Evolutionary conservation across 37 sponge, comb jelly and placozoan genomes (phyloP).

Genomic region (Geodia barretti): DNA sequence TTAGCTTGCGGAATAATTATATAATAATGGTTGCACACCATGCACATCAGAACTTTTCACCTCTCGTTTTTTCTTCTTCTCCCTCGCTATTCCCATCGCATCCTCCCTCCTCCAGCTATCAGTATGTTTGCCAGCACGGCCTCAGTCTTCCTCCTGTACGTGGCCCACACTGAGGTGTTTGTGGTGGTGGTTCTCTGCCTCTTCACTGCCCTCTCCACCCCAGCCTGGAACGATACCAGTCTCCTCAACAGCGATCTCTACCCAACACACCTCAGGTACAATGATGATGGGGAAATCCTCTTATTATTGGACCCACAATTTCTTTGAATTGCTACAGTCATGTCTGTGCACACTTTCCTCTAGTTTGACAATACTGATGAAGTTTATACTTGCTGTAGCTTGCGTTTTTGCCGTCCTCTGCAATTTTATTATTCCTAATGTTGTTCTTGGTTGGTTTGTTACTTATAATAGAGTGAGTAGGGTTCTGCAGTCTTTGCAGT

Average conservation of each 20-base stretch:
- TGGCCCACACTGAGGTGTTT: slow-evolving; percentile 46
- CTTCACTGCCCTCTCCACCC: slow-evolving; percentile 64
- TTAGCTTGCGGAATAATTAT: too few species aligned
- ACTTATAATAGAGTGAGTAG: too few species aligned
- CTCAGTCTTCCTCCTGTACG: slow-evolving; percentile 60
- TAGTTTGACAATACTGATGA: neutral
- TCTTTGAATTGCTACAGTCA: neutral
- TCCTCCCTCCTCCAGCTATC: slow-evolving; percentile 30
- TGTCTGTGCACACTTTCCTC: neutral
- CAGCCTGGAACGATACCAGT: slow-evolving; percentile 61
- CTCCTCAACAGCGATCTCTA: slow-evolving; percentile 65
- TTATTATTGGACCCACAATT: too few species aligned
- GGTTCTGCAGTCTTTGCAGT: too few species aligned
- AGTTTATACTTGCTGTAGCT: too few species aligned
- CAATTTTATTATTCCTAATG: too few species aligned
- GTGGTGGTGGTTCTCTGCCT: slow-evolving; percentile 52
- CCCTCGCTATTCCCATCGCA: neutral
- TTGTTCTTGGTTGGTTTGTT: too few species aligned
- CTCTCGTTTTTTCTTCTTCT: too few species aligned
- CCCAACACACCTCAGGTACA: slow-evolving; percentile 73
- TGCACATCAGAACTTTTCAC: too few species aligned
- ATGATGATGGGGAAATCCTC: neutral
- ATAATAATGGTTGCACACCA: too few species aligned
- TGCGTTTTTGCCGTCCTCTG: too few species aligned
- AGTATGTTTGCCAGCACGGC: slow-evolving; percentile 31